phyloP scores from a whole-genome alignment of 2,888 invertebrate species.

The Torymus tubicola region DNA sequence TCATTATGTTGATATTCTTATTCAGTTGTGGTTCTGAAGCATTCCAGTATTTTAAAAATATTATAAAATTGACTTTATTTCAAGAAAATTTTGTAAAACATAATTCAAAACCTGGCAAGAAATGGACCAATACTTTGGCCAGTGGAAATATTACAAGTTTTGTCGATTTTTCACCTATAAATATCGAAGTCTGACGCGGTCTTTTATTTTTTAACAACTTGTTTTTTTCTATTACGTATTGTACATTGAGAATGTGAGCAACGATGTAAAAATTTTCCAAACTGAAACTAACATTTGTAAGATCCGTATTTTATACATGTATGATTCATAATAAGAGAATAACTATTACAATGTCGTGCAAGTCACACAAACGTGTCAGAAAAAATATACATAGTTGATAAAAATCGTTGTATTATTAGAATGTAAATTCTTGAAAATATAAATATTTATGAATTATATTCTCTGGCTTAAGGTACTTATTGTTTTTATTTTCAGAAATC shows the following conservation, averaged over 20 bases:
- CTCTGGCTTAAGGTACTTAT: background rate
- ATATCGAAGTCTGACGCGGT: conserved; percentile 1
- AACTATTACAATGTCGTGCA: conserved; percentile 58
- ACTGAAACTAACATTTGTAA: conserved; percentile 42
- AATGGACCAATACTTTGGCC: conserved; percentile 15
- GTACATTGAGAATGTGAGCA: conserved; percentile 40
- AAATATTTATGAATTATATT: conserved; percentile 62
- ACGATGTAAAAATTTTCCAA: conserved; percentile 48
- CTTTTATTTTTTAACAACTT: background rate
- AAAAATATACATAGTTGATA: conserved; percentile 59
- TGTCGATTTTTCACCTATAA: conserved; percentile 10
- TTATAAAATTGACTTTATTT: background rate
- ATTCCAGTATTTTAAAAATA: conserved; percentile 2
- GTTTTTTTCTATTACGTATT: conserved; percentile 2
- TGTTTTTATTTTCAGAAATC: background rate
- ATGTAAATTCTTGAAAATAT: conserved; percentile 59
- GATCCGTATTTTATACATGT: conserved; percentile 53
- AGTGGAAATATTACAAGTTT: conserved; percentile 9
- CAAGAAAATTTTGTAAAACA: background rate
- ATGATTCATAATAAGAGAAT: conserved; percentile 53
- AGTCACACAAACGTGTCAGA: conserved; percentile 59
- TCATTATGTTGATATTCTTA: background rate
- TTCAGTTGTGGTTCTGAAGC: conserved; percentile 8
- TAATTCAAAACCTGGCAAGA: background rate
- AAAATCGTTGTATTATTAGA: conserved; percentile 65